These are phyloP conservation scores for Cryptoprocta ferox DNA, from an alignment of 2,797 vertebrate species.

Conservation along the genomic window DNA sequence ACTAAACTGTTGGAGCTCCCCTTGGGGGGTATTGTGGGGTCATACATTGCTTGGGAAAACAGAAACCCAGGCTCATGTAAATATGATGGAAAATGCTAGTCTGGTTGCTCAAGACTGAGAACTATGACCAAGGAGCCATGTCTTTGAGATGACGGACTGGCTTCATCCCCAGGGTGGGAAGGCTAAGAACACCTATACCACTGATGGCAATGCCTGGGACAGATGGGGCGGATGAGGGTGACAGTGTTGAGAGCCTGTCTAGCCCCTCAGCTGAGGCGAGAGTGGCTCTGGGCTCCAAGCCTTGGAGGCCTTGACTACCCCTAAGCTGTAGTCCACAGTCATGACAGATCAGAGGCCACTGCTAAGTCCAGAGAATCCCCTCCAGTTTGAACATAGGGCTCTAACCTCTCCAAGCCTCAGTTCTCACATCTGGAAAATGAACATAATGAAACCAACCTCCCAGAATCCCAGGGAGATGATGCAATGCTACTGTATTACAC, in stretches of 20 bases:
- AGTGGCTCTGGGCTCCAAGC: background rate
- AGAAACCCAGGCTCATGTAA: background rate
- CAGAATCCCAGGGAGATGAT: background rate
- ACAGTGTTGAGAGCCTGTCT: background rate
- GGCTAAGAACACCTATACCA: fast-evolving
- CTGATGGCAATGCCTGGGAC: background rate
- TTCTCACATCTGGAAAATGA: background rate
- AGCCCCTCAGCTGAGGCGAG: fast-evolving
- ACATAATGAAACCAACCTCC: background rate
- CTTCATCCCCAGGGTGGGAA: background rate
- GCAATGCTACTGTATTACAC: background rate
- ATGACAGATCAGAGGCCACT: background rate
- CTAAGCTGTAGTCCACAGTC: fast-evolving
- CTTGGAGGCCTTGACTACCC: fast-evolving
- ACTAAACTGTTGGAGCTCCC: background rate
- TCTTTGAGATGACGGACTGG: background rate
- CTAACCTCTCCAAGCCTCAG: background rate
- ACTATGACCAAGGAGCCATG: background rate
- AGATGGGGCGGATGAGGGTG: background rate
- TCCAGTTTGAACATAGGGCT: fast-evolving
- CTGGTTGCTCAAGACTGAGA: background rate
- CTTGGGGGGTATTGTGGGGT: background rate
- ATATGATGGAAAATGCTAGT: background rate
- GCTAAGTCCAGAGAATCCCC: too few relatives aligned
- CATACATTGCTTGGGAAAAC: background rate